These are phyloP conservation scores for Drosophila meridionalis DNA, from an alignment of 2,888 invertebrate species.

Conservation along the genomic window DNA sequence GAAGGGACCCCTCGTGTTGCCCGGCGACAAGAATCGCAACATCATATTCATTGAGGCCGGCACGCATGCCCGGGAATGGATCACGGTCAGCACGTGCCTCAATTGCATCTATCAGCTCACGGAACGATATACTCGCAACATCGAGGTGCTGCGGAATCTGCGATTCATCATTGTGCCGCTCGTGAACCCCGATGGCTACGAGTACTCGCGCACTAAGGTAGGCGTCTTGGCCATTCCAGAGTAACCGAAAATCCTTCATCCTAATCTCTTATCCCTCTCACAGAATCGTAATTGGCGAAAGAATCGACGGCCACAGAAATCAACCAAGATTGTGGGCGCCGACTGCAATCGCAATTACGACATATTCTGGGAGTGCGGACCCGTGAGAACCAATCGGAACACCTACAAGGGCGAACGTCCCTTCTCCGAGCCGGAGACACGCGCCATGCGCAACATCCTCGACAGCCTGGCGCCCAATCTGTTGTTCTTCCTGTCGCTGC, in stretches of 20 bases:
- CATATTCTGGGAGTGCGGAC: constrained; percentile 86
- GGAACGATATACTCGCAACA: constrained; percentile 84
- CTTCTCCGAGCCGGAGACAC: constrained; percentile 84
- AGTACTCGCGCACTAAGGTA: constrained; percentile 86
- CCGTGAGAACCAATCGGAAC: constrained; percentile 66
- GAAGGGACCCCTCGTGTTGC: constrained; percentile 25
- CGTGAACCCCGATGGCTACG: constrained; percentile 91
- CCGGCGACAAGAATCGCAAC: constrained; percentile 62
- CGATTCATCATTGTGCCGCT: constrained; percentile 89
- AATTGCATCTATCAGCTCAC: constrained; percentile 87
- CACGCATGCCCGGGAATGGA: constrained; percentile 89
- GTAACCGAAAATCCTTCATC: background rate
- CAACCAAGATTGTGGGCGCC: constrained; percentile 86
- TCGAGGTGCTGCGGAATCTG: constrained; percentile 86
- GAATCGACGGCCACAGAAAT: constrained; percentile 85
- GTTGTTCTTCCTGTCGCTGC: constrained; percentile 83
- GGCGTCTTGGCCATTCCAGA: constrained; percentile 38
- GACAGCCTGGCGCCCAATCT: constrained; percentile 75
- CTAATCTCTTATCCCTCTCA: constrained; percentile 58
- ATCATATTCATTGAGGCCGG: constrained; percentile 84
- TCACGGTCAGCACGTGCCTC: constrained; percentile 87
- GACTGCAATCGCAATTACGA: constrained; percentile 90
- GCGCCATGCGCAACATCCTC: constrained; percentile 80
- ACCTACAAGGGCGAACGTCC: constrained; percentile 84
- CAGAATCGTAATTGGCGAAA: constrained; percentile 88